Conservation (phyloP, 2,113 vertebrate species). For the Rhabdornis inornatus region DNA sequence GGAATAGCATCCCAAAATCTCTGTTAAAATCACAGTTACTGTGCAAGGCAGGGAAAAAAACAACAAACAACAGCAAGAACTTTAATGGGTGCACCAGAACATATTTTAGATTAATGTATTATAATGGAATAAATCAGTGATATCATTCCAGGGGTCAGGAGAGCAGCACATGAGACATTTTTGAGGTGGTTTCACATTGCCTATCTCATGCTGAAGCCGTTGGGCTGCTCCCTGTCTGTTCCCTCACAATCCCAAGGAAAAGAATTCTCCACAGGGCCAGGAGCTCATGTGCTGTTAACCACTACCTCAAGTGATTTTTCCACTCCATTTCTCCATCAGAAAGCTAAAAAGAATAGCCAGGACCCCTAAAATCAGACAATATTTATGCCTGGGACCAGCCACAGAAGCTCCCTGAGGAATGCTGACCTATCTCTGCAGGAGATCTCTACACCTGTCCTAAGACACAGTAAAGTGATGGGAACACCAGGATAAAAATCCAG, state of each 20-base stretch:
- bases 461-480: neutral
- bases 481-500: neutral
- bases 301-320: neutral
- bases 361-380: neutral
- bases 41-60: neutral
- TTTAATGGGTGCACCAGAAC: neutral
- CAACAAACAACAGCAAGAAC: neutral
- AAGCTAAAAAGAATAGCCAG: neutral
- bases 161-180: neutral
- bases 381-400: neutral
- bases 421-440: neutral
- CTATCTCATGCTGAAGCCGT: neutral
- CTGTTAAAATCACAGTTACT: accelerated
- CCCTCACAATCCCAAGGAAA: neutral
- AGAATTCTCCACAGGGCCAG: neutral
- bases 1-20: neutral
- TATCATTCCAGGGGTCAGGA: neutral
- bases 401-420: neutral
- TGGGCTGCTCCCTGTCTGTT: neutral
- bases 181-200: neutral
- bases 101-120: neutral
- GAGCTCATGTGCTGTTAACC: neutral
- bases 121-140: neutral
- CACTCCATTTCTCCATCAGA: neutral
- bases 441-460: neutral